These are phyloP conservation scores for Dendrolimus kikuchii DNA, from an alignment of 1,140 invertebrate genomes.

Conservation along the genomic window DNA sequence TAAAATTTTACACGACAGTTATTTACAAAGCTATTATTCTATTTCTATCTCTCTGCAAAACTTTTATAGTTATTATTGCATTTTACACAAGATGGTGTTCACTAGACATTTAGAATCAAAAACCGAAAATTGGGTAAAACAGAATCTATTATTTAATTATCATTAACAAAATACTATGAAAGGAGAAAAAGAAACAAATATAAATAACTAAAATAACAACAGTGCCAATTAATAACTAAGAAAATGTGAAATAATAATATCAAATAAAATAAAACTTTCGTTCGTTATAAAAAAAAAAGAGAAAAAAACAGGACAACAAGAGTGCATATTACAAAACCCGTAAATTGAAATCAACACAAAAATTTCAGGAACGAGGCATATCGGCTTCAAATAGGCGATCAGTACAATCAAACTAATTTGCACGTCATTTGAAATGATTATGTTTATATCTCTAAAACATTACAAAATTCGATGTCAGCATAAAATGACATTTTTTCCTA, in stretches of 20 bases:
- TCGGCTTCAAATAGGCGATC: too few relatives aligned
- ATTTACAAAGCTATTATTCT: constrained; percentile 27
- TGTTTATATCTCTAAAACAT: too few relatives aligned
- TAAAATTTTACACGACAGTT: constrained; percentile 23
- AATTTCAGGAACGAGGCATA: too few relatives aligned
- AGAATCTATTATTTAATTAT: constrained; percentile 56
- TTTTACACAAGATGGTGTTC: constrained; percentile 14
- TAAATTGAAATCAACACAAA: constrained; percentile 2
- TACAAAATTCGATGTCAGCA: too few relatives aligned
- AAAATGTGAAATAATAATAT: constrained; percentile 18
- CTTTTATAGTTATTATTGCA: constrained; percentile 13
- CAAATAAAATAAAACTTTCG: constrained; percentile 18
- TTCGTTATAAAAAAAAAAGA: constrained; percentile 21
- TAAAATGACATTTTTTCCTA: too few relatives aligned
- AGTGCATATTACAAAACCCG: constrained; percentile 17
- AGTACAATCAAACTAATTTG: too few relatives aligned
- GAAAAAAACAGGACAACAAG: constrained; percentile 31
- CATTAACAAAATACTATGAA: constrained; percentile 53
- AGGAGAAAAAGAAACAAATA: constrained; percentile 45
- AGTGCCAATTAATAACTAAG: constrained; percentile 57
- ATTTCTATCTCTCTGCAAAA: constrained; percentile 7
- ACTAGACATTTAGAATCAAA: constrained; percentile 38
- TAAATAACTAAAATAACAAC: constrained; percentile 60
- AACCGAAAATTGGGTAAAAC: constrained; percentile 49
- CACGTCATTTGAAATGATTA: too few relatives aligned